Conservation (phyloP, 2,113 vertebrate genomes). For the Acanthochromis polyacanthus region DNA sequence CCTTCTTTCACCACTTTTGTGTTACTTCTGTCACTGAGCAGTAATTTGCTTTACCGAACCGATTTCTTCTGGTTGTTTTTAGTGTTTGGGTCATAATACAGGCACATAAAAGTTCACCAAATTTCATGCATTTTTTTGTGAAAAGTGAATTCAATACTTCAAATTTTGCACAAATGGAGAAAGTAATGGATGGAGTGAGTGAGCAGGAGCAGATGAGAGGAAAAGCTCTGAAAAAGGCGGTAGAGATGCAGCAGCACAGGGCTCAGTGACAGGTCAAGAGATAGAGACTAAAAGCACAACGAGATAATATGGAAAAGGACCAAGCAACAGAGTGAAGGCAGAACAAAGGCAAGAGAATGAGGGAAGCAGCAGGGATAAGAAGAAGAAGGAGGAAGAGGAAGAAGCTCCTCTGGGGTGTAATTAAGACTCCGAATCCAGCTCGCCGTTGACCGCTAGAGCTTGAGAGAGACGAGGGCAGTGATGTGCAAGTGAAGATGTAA, state of each 20-base stretch:
- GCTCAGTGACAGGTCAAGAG: conserved; percentile 4
- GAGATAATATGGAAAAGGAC: conserved; percentile 5
- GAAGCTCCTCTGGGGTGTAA: conserved; percentile 72
- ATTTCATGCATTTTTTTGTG: no score
- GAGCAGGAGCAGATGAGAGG: background rate
- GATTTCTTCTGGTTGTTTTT: no score
- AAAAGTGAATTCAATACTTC: no score
- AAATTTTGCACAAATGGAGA: background rate
- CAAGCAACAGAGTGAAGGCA: background rate
- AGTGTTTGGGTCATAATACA: no score
- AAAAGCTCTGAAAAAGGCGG: background rate
- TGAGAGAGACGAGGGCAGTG: conserved; percentile 41
- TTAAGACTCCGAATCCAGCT: conserved; percentile 67
- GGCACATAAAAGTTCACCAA: no score
- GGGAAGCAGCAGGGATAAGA: conserved; percentile 34
- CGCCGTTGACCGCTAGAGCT: conserved; percentile 52
- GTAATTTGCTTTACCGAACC: no score
- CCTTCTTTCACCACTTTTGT: no score
- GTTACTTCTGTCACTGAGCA: no score
- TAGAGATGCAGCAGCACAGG: background rate
- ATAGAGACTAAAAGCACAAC: conserved; percentile 18
- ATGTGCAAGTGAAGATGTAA: conserved; percentile 26
- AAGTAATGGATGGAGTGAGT: background rate
- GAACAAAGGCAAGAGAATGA: conserved; percentile 52
- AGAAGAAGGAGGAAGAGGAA: conserved; percentile 32